Evolutionary conservation across 92 coral and sea anemone species (phyloP), one percentile per base, ranked within the genome.

Genomic region (Virgularia gustaviana): DNA sequence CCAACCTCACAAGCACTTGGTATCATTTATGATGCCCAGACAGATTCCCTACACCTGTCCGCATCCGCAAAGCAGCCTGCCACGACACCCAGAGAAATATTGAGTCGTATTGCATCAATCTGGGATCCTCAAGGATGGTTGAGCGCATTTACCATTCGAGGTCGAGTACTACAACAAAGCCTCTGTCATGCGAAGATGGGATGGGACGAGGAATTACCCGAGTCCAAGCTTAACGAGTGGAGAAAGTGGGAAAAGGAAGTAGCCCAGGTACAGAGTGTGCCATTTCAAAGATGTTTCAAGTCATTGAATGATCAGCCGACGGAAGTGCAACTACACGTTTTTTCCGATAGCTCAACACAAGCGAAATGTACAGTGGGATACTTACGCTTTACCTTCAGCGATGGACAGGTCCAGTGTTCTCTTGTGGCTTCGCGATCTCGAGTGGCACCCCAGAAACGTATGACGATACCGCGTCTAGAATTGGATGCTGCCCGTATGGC

Each of bases 291-390:
- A 52, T 65, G 76, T 27, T 67, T 77, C 45, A 45, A 56, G 66
- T 36, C 70, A 37, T 23, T 47, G 22, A 35, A 68, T 53, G 78
- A 70, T 34, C 4, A 13, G 9, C 57, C 78, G 0, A 13, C 52
- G 11, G 67, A 24, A 8, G 29, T 63, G 12, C 73, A 43, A 51
- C 78, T 70, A 59, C n/a, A n/a, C n/a, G n/a, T n/a, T n/a, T n/a
- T n/a, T n/a, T n/a, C n/a, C n/a, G n/a, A n/a, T n/a, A n/a, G n/a
- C n/a, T n/a, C n/a, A n/a, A n/a, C n/a, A n/a, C n/a, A 29, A 56
- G 77, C 78, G 19, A 78, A 78, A 37, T 78, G 83, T 39, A 47
- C 70, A 10, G 65, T 55, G 25, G 41, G 53, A 33, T 77, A 77
- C 47, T 56, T 73, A 36, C 37, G 55, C 20, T 65, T 65, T 42